A percentile compares a stretch with the other conserved stretches of the same genome.
phyloP scores from a whole-genome alignment of 2,113 vertebrate genomes.

The Balaenoptera acutorostrata region DNA sequence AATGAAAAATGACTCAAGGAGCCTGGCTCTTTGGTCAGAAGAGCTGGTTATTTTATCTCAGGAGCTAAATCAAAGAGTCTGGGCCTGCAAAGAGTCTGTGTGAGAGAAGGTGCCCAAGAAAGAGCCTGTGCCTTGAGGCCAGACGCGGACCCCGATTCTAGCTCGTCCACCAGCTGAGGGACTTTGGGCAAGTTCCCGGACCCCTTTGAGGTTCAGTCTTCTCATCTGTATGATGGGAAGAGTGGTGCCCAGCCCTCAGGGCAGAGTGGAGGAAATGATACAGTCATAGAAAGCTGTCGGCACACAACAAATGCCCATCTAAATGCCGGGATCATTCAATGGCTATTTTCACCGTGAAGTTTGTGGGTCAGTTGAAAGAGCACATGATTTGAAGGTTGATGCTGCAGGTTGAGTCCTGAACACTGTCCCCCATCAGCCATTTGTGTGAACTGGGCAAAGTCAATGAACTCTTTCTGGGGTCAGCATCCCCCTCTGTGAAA shows the following conservation, averaged over 20 bases:
- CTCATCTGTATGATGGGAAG: not conserved
- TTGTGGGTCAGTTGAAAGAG: not conserved
- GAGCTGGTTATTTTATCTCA: not conserved
- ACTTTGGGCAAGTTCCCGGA: not conserved
- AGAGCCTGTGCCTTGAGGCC: not conserved
- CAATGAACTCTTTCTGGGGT: not conserved
- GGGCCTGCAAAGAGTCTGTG: not conserved
- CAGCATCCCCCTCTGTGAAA: not conserved
- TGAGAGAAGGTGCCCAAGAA: rapidly evolving
- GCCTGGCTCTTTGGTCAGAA: not conserved
- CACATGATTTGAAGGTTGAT: not conserved
- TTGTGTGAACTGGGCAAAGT: not conserved
- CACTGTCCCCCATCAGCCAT: too few species aligned
- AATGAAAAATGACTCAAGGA: not conserved
- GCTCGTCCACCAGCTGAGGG: not conserved
- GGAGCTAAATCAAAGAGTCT: not conserved
- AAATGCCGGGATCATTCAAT: rapidly evolving
- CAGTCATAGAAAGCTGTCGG: rapidly evolving
- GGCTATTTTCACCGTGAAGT: not conserved
- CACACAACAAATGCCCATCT: rapidly evolving
- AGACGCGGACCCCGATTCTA: rapidly evolving
- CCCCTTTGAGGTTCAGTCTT: not conserved
- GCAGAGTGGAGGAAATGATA: rapidly evolving
- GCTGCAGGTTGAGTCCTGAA: not conserved
- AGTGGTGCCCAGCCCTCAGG: rapidly evolving